Conservation (phyloP, 2,797 vertebrate genomes). For the Gadopsis marmoratus region DNA sequence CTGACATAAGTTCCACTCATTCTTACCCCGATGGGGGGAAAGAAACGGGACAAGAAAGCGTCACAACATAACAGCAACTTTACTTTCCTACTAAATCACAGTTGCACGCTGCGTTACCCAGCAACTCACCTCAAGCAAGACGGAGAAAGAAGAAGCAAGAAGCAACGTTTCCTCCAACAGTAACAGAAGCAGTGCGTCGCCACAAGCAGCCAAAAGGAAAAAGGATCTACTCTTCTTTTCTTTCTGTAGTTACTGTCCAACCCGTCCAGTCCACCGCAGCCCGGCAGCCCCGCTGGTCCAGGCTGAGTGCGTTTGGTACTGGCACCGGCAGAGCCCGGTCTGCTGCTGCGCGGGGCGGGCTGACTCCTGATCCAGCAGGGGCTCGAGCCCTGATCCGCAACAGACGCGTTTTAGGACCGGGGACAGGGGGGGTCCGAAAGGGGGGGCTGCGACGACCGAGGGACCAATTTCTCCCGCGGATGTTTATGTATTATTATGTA, state of each 20-base stretch:
- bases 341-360: constrained; percentile 55
- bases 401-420: constrained; percentile 44
- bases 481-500: background rate
- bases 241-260: constrained; percentile 14
- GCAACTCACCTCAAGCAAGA: constrained; percentile 60
- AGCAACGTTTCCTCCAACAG: too few relatives aligned
- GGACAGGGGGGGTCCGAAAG: constrained; percentile 44
- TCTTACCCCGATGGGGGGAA: too few relatives aligned
- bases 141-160: too few relatives aligned
- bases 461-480: background rate
- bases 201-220: background rate
- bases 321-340: constrained; percentile 51
- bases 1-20: background rate
- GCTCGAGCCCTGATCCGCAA: constrained; percentile 56
- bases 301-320: constrained; percentile 48
- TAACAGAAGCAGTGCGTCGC: too few relatives aligned
- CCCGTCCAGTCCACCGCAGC: constrained; percentile 17
- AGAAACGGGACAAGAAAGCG: background rate
- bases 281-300: constrained; percentile 16
- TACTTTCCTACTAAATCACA: constrained; percentile 15
- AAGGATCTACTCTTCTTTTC: background rate
- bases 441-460: constrained; percentile 46
- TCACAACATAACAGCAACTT: background rate
- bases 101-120: constrained; percentile 21
- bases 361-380: constrained; percentile 44